Conservation (phyloP, 2,797 vertebrate species). For the Ctenopoma kingsleyae region DNA sequence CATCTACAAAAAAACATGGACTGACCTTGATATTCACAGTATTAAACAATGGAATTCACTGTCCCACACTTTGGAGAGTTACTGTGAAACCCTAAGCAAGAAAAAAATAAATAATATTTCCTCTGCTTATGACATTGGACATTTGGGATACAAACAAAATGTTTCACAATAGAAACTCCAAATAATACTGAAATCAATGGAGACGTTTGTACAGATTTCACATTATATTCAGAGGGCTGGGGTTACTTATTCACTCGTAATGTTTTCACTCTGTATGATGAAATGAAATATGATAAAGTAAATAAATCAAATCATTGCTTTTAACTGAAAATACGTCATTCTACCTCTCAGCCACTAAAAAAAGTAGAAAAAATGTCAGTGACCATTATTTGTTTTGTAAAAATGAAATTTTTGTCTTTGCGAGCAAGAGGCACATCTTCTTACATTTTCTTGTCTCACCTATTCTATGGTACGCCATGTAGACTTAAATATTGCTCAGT, state of each 20-base stretch:
- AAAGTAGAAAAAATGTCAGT: constrained; percentile 78
- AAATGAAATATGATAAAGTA: constrained; percentile 77
- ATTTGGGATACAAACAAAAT: constrained; percentile 86
- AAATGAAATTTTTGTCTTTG: constrained; percentile 83
- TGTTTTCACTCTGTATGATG: constrained; percentile 80
- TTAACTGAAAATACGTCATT: constrained; percentile 83
- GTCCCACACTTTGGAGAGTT: constrained; percentile 66
- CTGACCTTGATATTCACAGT: constrained; percentile 80
- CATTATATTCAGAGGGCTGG: constrained; percentile 86
- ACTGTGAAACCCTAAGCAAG: constrained; percentile 68
- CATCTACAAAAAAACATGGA: constrained; percentile 70
- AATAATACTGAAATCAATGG: constrained; percentile 56
- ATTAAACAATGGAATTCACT: constrained; percentile 76
- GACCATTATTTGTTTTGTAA: constrained; percentile 84
- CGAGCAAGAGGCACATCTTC: constrained; percentile 83
- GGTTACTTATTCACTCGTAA: constrained; percentile 80
- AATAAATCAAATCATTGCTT: constrained; percentile 76
- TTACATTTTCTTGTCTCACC: constrained; percentile 84
- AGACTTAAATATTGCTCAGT: constrained; percentile 84
- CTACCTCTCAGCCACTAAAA: constrained; percentile 91
- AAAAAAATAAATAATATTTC: constrained; percentile 68
- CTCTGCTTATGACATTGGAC: constrained; percentile 82
- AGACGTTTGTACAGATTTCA: constrained; percentile 86
- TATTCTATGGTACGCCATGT: constrained; percentile 84
- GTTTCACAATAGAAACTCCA: constrained; percentile 82